Percentiles rank a stretch among this genome's conserved stretches.
phyloP scores from a whole-genome alignment of 2,113 vertebrate species.

The Centropus bengalensis region DNA sequence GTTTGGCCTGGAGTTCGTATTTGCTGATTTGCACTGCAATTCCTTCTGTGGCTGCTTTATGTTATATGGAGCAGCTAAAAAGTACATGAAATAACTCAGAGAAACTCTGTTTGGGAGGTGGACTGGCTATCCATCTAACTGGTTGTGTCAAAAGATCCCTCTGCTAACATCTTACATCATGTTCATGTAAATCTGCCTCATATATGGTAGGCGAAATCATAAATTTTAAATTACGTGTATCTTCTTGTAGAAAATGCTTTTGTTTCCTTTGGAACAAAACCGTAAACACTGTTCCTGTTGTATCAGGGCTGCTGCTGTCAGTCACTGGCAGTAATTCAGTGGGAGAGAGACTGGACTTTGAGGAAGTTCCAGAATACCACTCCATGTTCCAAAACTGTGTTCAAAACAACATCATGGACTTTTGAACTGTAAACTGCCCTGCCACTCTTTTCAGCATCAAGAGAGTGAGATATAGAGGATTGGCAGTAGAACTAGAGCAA shows the following conservation, averaged over 20 bases:
- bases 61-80: not conserved
- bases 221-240: not conserved
- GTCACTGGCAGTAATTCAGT: not conserved
- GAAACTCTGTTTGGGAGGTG: not conserved
- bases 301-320: not conserved
- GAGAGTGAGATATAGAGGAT: not conserved
- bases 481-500: slow-evolving; percentile 11
- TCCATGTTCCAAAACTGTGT: slow-evolving; percentile 9
- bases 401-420: slow-evolving; percentile 19
- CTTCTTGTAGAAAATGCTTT: not conserved
- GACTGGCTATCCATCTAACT: not conserved
- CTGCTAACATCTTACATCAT: not conserved
- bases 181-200: not conserved
- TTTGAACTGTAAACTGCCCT: slow-evolving; percentile 12
- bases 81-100: not conserved
- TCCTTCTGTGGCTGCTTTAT: not conserved
- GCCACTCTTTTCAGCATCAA: not conserved
- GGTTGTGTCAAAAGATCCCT: not conserved
- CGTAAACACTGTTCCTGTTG: not conserved
- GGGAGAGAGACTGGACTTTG: not conserved
- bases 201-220: not conserved
- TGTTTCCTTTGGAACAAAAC: not conserved
- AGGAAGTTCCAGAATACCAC: not conserved
- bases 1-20: not conserved
- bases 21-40: not conserved